Percentiles rank a stretch among this genome's conserved stretches.
phyloP scores from a whole-genome alignment of 2,888 invertebrate genomes.

The Monopis laevigella region DNA sequence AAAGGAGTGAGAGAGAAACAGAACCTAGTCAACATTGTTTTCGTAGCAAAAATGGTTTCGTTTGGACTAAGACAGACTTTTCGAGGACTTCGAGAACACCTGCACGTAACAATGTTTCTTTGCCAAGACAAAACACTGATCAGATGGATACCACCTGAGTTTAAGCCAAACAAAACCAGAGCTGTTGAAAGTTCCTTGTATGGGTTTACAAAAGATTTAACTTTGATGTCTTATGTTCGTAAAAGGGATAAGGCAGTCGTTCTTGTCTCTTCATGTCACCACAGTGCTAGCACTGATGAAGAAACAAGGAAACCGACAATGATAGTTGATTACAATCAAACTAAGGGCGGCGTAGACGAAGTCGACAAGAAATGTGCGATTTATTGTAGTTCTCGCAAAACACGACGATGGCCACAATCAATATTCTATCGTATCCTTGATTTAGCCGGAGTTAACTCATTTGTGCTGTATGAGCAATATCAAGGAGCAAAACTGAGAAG shows the following conservation, averaged over 20 bases:
- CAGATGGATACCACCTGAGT: not conserved
- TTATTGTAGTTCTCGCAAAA: slow-evolving; percentile 3
- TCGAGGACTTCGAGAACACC: not conserved
- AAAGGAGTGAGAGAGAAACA: too few relatives aligned
- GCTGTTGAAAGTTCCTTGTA: not conserved
- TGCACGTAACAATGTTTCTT: not conserved
- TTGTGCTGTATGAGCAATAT: not conserved
- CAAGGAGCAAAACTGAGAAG: not conserved
- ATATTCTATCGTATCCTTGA: slow-evolving; percentile 9
- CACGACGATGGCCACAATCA: not conserved
- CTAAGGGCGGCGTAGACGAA: slow-evolving; percentile 8
- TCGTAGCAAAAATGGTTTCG: not conserved
- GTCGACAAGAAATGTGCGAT: slow-evolving; percentile 4
- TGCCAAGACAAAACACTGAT: not conserved
- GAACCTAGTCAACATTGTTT: not conserved
- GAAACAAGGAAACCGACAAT: not conserved
- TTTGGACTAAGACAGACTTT: not conserved
- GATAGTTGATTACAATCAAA: not conserved
- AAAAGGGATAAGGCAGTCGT: slow-evolving; percentile 6
- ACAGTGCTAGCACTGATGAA: not conserved
- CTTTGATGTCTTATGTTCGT: slow-evolving; percentile 1
- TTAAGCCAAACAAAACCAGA: not conserved
- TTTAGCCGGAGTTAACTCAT: not conserved
- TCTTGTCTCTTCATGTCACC: not conserved
- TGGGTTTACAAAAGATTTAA: slow-evolving; percentile 6